These are phyloP conservation scores for Labia minor DNA, from an alignment of 2,888 invertebrate species.

Conservation along the genomic window DNA sequence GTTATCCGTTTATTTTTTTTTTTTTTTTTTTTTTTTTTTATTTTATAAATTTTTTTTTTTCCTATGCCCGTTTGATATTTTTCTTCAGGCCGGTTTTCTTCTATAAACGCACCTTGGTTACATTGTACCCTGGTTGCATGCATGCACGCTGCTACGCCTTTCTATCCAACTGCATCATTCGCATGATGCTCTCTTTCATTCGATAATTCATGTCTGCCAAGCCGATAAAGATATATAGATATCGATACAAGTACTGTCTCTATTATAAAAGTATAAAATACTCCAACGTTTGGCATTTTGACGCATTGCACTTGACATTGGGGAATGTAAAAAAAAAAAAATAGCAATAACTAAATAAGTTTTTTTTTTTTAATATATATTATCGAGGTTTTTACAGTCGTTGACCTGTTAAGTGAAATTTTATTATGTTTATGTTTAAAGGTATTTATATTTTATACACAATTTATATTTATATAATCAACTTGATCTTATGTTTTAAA, in stretches of 20 bases:
- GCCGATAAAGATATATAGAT: conserved; percentile 3
- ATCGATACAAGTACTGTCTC: neutral
- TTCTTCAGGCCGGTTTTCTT: neutral
- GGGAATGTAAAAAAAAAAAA: too few relatives aligned
- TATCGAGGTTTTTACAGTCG: too few relatives aligned
- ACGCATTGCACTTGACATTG: neutral
- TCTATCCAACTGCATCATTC: neutral
- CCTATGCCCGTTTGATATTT: neutral
- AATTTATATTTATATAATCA: too few relatives aligned
- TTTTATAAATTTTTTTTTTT: too few relatives aligned
- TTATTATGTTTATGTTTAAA: too few relatives aligned
- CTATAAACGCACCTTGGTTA: neutral
- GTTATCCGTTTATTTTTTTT: neutral
- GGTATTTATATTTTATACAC: too few relatives aligned
- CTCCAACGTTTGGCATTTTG: conserved; percentile 7
- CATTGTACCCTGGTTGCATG: neutral
- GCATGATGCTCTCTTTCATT: neutral
- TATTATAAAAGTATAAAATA: neutral
- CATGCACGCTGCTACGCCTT: neutral
- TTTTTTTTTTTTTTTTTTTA: neutral
- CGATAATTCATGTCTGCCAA: neutral
- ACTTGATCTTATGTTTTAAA: too few relatives aligned
- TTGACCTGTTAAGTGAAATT: too few relatives aligned
- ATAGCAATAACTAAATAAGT: too few relatives aligned
- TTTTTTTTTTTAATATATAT: too few relatives aligned